Conservation (phyloP, 2,888 invertebrate genomes). For the Parapristionchus giblindavisi region DNA sequence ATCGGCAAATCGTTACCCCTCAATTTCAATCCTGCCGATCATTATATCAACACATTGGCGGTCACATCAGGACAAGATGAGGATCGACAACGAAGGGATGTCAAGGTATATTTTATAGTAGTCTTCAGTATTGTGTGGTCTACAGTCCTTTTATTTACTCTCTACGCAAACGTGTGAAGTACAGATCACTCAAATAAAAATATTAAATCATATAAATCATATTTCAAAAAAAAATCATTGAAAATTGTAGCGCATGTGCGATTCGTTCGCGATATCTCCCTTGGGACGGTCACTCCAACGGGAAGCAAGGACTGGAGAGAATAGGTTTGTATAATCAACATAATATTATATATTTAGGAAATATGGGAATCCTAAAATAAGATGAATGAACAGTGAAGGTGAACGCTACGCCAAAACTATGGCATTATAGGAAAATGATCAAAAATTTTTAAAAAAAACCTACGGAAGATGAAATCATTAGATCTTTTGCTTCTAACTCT, state of each 20-base stretch:
- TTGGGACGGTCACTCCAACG: slow-evolving; percentile 43
- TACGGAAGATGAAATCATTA: slow-evolving; percentile 28
- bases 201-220: background rate
- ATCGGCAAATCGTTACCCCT: slow-evolving; percentile 64
- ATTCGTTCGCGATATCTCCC: slow-evolving; percentile 43
- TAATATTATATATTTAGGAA: no score
- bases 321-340: no score
- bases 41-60: slow-evolving; percentile 68
- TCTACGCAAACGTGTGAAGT: background rate
- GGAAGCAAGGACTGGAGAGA: slow-evolving; percentile 42
- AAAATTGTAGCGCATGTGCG: slow-evolving; percentile 43
- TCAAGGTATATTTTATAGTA: slow-evolving; percentile 21
- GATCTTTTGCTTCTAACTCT: no score
- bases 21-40: slow-evolving; percentile 70
- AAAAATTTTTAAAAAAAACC: slow-evolving; percentile 27
- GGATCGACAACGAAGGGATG: slow-evolving; percentile 31
- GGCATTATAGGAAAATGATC: slow-evolving; percentile 20
- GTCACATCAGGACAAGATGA: slow-evolving; percentile 40
- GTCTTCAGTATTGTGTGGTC: background rate
- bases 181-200: background rate
- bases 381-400: slow-evolving; percentile 42
- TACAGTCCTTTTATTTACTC: background rate
- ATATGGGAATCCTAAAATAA: no score
- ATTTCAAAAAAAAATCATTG: background rate
- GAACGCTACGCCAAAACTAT: slow-evolving; percentile 7